A percentile compares a stretch with the other conserved stretches of the same genome.
Conservation (phyloP, 2,113 vertebrate species). For the Chloropsis cyanopogon region DNA sequence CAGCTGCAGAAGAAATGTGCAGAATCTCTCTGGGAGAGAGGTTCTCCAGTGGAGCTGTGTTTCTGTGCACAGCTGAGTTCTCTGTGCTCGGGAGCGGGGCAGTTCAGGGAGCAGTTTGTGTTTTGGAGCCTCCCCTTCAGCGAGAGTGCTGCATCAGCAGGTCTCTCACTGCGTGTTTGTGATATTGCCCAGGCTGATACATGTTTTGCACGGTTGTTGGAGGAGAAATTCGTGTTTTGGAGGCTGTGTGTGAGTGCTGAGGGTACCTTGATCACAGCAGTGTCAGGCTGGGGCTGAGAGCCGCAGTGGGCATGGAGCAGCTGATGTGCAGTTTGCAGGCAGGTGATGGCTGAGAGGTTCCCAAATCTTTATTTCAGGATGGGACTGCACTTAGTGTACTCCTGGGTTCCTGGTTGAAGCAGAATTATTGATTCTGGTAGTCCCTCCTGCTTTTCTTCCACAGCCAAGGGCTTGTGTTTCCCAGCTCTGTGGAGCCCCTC, state of each 20-base stretch:
- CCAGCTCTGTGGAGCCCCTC: background rate
- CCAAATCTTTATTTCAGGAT: background rate
- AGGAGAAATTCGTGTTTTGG: background rate
- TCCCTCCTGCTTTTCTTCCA: background rate
- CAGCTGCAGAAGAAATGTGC: background rate
- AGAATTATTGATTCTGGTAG: background rate
- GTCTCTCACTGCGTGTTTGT: background rate
- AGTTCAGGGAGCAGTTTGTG: background rate
- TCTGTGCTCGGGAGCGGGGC: background rate
- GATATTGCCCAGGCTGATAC: rapidly evolving
- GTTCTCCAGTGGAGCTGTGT: background rate
- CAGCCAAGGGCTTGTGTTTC: background rate
- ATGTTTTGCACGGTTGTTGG: background rate
- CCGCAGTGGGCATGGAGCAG: background rate
- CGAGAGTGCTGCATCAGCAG: background rate
- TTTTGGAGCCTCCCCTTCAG: background rate
- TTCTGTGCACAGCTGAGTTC: background rate
- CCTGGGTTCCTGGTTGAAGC: background rate
- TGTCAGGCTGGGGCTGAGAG: background rate
- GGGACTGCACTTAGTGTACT: background rate
- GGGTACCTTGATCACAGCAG: rapidly evolving
- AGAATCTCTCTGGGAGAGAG: background rate
- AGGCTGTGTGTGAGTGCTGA: background rate
- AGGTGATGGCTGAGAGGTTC: background rate
- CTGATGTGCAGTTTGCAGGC: background rate